These are phyloP conservation scores for Allacma fusca DNA, from an alignment of 2,888 invertebrate species.

Conservation along the genomic window DNA sequence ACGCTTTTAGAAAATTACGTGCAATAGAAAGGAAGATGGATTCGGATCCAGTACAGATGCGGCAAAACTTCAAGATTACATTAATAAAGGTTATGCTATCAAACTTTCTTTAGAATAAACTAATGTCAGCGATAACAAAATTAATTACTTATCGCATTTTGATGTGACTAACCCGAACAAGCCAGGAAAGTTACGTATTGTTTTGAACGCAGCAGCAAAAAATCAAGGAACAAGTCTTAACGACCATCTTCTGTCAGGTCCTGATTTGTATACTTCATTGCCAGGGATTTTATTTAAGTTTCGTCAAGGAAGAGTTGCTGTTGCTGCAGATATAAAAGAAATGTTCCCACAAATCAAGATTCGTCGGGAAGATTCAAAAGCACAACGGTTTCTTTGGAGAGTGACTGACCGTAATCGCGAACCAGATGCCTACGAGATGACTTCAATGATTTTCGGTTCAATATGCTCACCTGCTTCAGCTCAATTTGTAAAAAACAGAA, in stretches of 20 bases:
- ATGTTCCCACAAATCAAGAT: constrained; percentile 51
- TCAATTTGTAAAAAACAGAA: constrained; percentile 29
- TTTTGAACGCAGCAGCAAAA: constrained; percentile 46
- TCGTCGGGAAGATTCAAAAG: constrained; percentile 29
- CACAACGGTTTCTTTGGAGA: constrained; percentile 51
- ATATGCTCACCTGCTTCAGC: constrained; percentile 35
- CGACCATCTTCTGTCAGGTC: constrained; percentile 38
- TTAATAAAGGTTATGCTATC: constrained; percentile 21
- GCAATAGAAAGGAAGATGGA: constrained; percentile 38
- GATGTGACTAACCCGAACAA: constrained; percentile 45
- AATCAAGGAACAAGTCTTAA: constrained; percentile 27
- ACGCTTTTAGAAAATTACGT: neutral
- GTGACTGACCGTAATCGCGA: constrained; percentile 27
- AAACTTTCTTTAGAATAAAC: constrained; percentile 25
- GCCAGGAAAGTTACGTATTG: constrained; percentile 48
- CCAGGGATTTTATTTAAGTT: constrained; percentile 45
- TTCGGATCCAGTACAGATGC: neutral
- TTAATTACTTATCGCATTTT: constrained; percentile 29
- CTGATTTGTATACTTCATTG: constrained; percentile 44
- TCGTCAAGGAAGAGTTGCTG: constrained; percentile 41
- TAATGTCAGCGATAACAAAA: neutral
- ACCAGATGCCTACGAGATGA: constrained; percentile 41
- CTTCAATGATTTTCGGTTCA: constrained; percentile 45
- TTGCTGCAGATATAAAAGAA: constrained; percentile 50
- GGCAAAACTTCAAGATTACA: constrained; percentile 28